Percentiles rank a stretch among this genome's conserved stretches.
phyloP scores from a whole-genome alignment of 2,888 invertebrate genomes.

The Drosophila melanosoma region DNA sequence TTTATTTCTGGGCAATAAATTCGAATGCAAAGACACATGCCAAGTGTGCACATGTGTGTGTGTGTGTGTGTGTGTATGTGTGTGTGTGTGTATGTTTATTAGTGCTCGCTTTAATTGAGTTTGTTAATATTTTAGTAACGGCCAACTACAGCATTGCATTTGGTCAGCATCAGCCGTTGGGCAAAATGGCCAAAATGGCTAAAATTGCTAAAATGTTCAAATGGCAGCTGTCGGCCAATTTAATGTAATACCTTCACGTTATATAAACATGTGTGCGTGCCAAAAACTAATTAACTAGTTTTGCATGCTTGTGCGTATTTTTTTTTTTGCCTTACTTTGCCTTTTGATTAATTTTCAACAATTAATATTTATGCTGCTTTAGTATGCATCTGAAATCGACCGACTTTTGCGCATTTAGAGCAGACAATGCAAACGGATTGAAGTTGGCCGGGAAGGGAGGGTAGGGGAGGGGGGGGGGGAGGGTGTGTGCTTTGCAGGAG shows the following conservation, averaged over 20 bases:
- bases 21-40: conserved; percentile 69
- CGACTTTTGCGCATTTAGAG: conserved; percentile 60
- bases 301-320: conserved; percentile 46
- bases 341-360: conserved; percentile 72
- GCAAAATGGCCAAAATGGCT: conserved; percentile 39
- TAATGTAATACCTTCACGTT: conserved; percentile 53
- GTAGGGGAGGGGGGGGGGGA: too few species aligned
- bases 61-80: conserved; percentile 4
- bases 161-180: conserved; percentile 21
- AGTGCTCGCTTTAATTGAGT: conserved; percentile 77
- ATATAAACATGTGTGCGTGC: conserved; percentile 48
- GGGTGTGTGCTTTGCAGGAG: neutral
- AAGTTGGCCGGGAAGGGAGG: too few species aligned
- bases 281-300: conserved; percentile 77
- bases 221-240: conserved; percentile 75
- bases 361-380: conserved; percentile 75
- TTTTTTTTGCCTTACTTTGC: neutral
- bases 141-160: conserved; percentile 56
- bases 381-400: conserved; percentile 31
- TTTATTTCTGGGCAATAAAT: conserved; percentile 77
- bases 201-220: conserved; percentile 57
- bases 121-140: conserved; percentile 80
- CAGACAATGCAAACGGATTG: conserved; percentile 41
- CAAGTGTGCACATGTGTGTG: conserved; percentile 24
- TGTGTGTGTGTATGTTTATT: conserved; percentile 50